These are phyloP conservation scores for Fratercula arctica DNA, from an alignment of 2,797 vertebrate species.

Conservation along the genomic window DNA sequence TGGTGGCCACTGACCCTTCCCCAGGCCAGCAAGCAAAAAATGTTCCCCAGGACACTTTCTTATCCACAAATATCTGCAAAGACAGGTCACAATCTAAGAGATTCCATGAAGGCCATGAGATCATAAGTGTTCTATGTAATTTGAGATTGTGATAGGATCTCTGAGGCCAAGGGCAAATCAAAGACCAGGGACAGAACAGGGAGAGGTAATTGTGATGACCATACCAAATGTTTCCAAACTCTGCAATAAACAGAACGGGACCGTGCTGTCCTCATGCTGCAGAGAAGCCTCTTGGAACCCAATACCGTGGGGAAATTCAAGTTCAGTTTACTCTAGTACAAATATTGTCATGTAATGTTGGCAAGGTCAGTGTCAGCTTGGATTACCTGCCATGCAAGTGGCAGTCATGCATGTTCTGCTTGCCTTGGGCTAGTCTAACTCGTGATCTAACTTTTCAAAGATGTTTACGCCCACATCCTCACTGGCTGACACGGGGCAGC, in stretches of 20 bases:
- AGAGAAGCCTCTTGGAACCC: background rate
- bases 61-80: background rate
- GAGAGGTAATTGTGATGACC: background rate
- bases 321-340: background rate
- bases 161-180: background rate
- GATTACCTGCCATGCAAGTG: constrained; percentile 44
- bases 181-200: background rate
- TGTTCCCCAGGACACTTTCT: background rate
- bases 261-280: accelerated
- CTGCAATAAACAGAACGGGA: background rate
- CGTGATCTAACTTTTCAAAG: background rate
- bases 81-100: background rate
- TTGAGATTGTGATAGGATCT: background rate
- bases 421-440: constrained; percentile 39
- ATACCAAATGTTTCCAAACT: background rate
- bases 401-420: constrained; percentile 27
- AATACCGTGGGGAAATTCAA: background rate
- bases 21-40: background rate
- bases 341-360: background rate
- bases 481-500: background rate
- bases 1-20: background rate
- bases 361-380: constrained; percentile 59
- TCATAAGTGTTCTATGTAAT: background rate
- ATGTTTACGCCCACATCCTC: background rate
- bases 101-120: background rate